Conservation (phyloP, 1,140 invertebrate genomes). For the Gerris buenoi region DNA sequence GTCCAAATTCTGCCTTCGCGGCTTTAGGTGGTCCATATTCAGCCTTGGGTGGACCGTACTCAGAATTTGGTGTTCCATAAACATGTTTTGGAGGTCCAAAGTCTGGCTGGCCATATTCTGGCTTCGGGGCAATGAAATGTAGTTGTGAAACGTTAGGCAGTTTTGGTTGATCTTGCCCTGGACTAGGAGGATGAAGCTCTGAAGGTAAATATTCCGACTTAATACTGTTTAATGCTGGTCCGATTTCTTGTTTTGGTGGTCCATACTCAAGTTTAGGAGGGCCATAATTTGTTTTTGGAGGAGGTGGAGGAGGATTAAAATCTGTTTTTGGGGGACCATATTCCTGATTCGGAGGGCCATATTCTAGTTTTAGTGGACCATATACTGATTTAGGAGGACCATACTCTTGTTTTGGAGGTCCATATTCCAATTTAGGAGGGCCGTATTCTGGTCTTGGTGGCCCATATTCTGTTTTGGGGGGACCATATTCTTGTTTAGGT, state of each 20-base stretch:
- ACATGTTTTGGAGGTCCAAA: constrained; percentile 9
- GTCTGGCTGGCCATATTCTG: constrained; percentile 6
- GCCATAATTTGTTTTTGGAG: constrained; percentile 14
- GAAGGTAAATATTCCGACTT: background rate
- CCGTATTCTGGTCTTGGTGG: constrained; percentile 10
- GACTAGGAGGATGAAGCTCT: background rate
- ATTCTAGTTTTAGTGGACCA: constrained; percentile 3
- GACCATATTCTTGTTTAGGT: constrained; percentile 13
- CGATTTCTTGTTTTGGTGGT: constrained; percentile 12
- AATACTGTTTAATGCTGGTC: constrained; percentile 4
- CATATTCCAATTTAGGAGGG: constrained; percentile 12
- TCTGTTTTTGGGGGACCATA: constrained; percentile 11
- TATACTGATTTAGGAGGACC: constrained; percentile 9
- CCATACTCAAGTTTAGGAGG: constrained; percentile 13
- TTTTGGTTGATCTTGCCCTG: background rate
- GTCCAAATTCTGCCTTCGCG: constrained; percentile 3
- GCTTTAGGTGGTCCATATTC: constrained; percentile 12
- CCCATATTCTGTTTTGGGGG: constrained; percentile 14
- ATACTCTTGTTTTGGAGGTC: constrained; percentile 12
- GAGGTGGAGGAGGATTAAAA: constrained; percentile 9
- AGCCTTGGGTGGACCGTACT: constrained; percentile 4
- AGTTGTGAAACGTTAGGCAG: background rate
- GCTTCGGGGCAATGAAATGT: constrained; percentile 6
- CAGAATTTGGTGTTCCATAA: constrained; percentile 7
- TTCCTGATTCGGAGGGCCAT: constrained; percentile 13